Evolutionary conservation across 2,797 vertebrate genomes (phyloP).

Genomic region (Crenuchus spilurus): DNA sequence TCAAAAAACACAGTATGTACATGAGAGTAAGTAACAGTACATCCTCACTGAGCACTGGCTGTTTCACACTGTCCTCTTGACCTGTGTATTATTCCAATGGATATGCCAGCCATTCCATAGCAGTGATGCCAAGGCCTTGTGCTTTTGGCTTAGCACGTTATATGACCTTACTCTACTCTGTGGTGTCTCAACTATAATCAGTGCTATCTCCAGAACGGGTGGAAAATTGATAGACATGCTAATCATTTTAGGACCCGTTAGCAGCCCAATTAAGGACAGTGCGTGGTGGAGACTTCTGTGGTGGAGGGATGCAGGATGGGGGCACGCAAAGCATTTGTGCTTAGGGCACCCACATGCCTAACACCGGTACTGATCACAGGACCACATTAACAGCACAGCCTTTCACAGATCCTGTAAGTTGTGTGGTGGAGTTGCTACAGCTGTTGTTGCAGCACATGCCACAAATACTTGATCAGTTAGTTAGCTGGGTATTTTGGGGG

Average conservation of each 20-base stretch:
- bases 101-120: slow-evolving; percentile 40
- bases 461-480: too few species aligned
- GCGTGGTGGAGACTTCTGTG: too few species aligned
- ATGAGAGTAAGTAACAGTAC: background rate
- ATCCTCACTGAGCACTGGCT: slow-evolving; percentile 1
- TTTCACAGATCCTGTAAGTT: too few species aligned
- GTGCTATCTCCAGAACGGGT: slow-evolving; percentile 20
- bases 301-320: too few species aligned
- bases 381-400: too few species aligned
- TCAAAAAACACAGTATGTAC: background rate
- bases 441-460: too few species aligned
- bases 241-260: slow-evolving; percentile 28
- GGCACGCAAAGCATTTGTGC: too few species aligned
- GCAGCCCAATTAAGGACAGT: slow-evolving; percentile 37
- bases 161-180: slow-evolving; percentile 27
- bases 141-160: slow-evolving; percentile 16
- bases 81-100: slow-evolving; percentile 18
- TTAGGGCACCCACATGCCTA: too few species aligned
- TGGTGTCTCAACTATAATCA: slow-evolving; percentile 39
- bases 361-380: too few species aligned
- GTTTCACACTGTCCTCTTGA: slow-evolving; percentile 19
- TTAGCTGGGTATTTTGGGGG: too few species aligned
- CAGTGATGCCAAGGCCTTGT: slow-evolving; percentile 21
- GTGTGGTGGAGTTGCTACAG: too few species aligned
- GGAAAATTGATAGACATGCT: slow-evolving; percentile 6